A percentile compares a stretch with the other conserved stretches of the same genome.
Evolutionary conservation across 2,113 vertebrate genomes (phyloP).

Genomic region (Tamias sibiricus): DNA sequence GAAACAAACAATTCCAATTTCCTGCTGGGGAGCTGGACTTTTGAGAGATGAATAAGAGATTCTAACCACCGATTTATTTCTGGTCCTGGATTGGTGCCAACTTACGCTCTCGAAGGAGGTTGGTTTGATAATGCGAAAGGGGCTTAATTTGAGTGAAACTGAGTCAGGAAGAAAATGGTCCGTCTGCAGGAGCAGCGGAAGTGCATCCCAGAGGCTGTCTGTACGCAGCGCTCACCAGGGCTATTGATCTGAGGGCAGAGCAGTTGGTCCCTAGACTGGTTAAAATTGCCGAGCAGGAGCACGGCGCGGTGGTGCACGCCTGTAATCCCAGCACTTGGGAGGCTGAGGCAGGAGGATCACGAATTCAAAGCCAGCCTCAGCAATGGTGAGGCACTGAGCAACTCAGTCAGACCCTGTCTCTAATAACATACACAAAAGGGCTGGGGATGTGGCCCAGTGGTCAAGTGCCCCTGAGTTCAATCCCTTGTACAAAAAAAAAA

Average conservation of each 20-base stretch:
- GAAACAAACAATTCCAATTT: not conserved
- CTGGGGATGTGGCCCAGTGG: too few species aligned
- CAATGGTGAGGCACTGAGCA: too few species aligned
- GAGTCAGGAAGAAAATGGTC: not conserved
- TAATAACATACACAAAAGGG: too few species aligned
- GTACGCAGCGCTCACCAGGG: not conserved
- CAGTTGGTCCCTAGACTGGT: not conserved
- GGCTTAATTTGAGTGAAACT: not conserved
- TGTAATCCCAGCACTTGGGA: too few species aligned
- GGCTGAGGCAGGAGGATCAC: too few species aligned
- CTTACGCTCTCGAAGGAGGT: not conserved
- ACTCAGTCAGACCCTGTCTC: too few species aligned
- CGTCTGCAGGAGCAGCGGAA: not conserved
- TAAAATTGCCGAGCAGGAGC: not conserved
- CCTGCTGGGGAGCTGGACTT: not conserved
- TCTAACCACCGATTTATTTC: not conserved
- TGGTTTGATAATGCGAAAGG: not conserved
- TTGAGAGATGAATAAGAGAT: not conserved
- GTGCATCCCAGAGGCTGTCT: not conserved
- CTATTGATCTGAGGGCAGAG: not conserved
- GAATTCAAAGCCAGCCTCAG: too few species aligned
- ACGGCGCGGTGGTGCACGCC: too few species aligned
- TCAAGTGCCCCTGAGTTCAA: too few species aligned
- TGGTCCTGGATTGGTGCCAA: not conserved
- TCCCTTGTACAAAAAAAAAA: too few species aligned